Base-by-base conservation (phyloP, 92 coral and sea anemone genomes). In the Pocillopora grandis region DNA sequence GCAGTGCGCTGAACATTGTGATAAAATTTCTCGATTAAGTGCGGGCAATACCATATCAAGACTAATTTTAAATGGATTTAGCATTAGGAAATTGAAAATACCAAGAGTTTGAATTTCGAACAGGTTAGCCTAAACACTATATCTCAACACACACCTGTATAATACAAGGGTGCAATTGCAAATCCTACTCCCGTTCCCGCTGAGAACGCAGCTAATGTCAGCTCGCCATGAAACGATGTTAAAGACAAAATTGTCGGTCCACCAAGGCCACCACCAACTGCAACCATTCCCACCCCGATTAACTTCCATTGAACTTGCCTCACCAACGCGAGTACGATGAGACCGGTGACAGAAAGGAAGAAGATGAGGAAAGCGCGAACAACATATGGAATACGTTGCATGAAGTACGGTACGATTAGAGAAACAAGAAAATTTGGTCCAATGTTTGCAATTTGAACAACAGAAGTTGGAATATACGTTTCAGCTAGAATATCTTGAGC, bases 401-500 rank as follows among this genome's bases (percentile, higher is more conserved):
- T 89, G 85, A 91, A 93, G 59, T 84, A 93, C 12, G 95, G 97
- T 2, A 91, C 92, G 20, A 93, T 56, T 52, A 91, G 66, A 7
- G 90, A 79, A 17, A 89, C 87, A 10, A 91, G 61, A 52, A 94
- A 87, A 79, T 61, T 67, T 0, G 98, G 95, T 1, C 72, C 76
- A 9, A 86, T 86, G 62, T 80, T 75, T 2, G 94, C 94, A 2
- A 88, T 83, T n/a, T 88, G 79, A 56, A 93, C 92, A 70, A 88
- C 49, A 4, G 97, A 93, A 1, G 97, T 88, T 79, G 91, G 97
- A n/a, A 91, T 83, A n/a, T 71, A 85, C 10, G 97, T 93, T 16
- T 94, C 97, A 5, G 94, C 94, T 58, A 93, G 75, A 23, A 91
- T 86, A 63, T 93, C 97, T 67, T 93, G 97, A 1, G 97, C 91